Evolutionary conservation across 2,888 invertebrate genomes (phyloP), one percentile per base, ranked within the genome.

Genomic region (Crematogaster levior): DNA sequence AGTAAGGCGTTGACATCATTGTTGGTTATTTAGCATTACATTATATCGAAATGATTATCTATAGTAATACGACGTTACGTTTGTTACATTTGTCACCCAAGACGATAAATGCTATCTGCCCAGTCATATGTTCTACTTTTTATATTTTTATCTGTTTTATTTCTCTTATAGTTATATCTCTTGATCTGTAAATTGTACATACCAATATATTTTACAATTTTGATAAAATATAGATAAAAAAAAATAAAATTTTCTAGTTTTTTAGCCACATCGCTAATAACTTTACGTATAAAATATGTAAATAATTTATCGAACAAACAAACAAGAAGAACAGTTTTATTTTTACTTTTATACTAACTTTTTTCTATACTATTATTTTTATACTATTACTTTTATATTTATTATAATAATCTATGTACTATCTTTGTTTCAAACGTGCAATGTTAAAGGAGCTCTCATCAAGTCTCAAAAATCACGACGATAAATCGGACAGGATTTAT

Each of bases 31-130:
- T 30, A 51, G 12, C 3, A 18, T 18, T 24, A 40, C 53, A 40
- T 30, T 40, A 24, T 24, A 40, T 53, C 53, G 74, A 65, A n/a
- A 53, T 53, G 15, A 77, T 68, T 68, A 56, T 56, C 24, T 56
- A 2, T 40, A 68, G n/a, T 1, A 9, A 24, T 58, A 40, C 27
- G 34, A 9, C 15, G 24, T 63, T 63, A 74, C 9, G 15, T 48
- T 63, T 24, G n/a, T 30, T n/a, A 43, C 12, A 51, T 27, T 66
- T 75, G 65, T 63, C 51, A 27, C 75, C 66, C 53, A 65, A 27
- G 75, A 75, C 66, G 75, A 75, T 40, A 65, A 75, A 43, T 65
- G 37, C 34, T 63, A 27, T 7, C 51, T 37, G 63, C 51, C 34
- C 51, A 40, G 65, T 75, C 15, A 3, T 37, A 12, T 51, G 18